Base-by-base conservation (phyloP, 2,888 invertebrate species). In the Thelaira solivaga region DNA sequence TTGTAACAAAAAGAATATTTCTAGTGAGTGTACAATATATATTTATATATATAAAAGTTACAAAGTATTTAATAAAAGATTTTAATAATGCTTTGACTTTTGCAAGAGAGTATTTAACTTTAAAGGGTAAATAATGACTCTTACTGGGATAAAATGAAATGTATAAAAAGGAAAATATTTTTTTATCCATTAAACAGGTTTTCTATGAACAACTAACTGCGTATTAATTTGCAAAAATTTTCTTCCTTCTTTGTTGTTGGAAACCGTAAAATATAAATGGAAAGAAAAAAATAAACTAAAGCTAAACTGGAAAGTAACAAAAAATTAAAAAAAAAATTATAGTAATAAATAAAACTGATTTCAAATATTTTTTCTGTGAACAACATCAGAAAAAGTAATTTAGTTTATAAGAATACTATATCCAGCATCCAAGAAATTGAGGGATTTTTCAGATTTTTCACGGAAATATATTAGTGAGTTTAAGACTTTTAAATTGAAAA, bases 51-150 rank as follows among this genome's bases (percentile, higher is more conserved):
- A n/a, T n/a, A n/a, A n/a, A n/a, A n/a, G n/a, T n/a, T n/a, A n/a
- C n/a, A 71, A 59, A 61, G 8, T 18, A 31, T 11, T 34, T 59
- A 57, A 34, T 59, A 71, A 65, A 47, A 22, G 61, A 72, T 72
- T 71, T 76, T 67, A 67, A 67, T 67, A 62, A 71, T 55, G 39
- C 62, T 59, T 72, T 59, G 61, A 72, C 67, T 77, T 77, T 53
- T n/a, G 34, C 13, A 34, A 49, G 24, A 68, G 61, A 34, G 65
- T 76, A 55, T 67, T 76, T 67, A 76, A 72, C 65, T 76, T 72
- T 39, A 61, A n/a, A 67, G 67, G 43, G 39, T 61, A 61, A 61
- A 62, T 55, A 72, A 72, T 59, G 31, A 71, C 49, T 29, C 20
- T 20, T n/a, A 1, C 22, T 24, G 36, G 36, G 13, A 13, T 29